Base-by-base conservation (phyloP, 1,140 invertebrate species). In the Trialeurodes vaporariorum region DNA sequence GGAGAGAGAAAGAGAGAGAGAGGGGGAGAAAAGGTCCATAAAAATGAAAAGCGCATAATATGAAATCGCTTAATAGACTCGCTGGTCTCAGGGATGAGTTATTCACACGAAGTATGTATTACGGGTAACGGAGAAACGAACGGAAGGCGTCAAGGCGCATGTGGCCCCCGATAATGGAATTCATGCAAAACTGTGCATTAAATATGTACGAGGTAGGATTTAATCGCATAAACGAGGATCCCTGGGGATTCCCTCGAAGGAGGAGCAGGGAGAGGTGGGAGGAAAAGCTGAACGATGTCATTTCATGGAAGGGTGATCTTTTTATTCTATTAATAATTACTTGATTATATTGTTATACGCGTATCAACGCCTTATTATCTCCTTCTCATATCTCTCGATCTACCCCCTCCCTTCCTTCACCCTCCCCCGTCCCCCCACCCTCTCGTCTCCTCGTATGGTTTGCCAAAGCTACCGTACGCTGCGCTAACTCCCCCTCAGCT, bases 261-360 rank as follows among this genome's bases (percentile, higher is more conserved):
- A n/a, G n/a, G n/a, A n/a, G n/a, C n/a, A n/a, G n/a, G n/a, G n/a
- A n/a, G n/a, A n/a, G n/a, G n/a, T n/a, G n/a, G n/a, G n/a, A n/a
- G n/a, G n/a, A n/a, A n/a, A n/a, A n/a, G n/a, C n/a, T n/a, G n/a
- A n/a, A n/a, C 34, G 34, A 17, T 49, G 34, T 49, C 34, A 49
- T 49, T 49, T 49, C 34, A 49, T 49, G 34, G 34, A 49, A 49
- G 34, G 34, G 34, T 49, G 34, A 49, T 49, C 34, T 49, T 49
- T 49, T 49, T 49, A 49, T 49, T 49, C 34, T 49, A 49, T 49
- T 49, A 49, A 49, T 49, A 49, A 49, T 49, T 49, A 49, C 34
- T 5, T 17, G 34, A 49, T 49, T 49, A 49, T 49, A 49, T 49
- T 49, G 34, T 49, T 49, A 49, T 49, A 49, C 34, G 34, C 34